These are phyloP conservation scores for Peromyscus maniculatus DNA, from an alignment of 2,113 vertebrate genomes.

Conservation along the genomic window DNA sequence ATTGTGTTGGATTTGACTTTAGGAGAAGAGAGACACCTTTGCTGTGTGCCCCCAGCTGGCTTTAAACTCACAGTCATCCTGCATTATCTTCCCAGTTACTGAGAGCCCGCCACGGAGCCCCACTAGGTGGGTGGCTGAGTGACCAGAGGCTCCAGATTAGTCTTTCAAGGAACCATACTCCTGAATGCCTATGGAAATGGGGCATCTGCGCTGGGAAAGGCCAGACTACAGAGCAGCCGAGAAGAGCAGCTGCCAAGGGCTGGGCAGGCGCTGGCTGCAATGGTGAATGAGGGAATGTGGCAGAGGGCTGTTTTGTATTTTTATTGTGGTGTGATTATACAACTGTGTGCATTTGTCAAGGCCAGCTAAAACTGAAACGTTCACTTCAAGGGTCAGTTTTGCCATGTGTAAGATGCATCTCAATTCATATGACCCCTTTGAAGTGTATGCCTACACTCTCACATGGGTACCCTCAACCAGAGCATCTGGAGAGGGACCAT, in stretches of 20 bases:
- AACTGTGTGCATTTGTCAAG: not conserved
- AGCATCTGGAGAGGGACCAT: not conserved
- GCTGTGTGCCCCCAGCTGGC: too few species aligned
- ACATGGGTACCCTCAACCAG: not conserved
- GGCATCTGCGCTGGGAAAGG: not conserved
- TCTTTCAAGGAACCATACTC: not conserved
- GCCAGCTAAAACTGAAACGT: not conserved
- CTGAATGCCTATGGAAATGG: not conserved
- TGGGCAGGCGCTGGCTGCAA: not conserved
- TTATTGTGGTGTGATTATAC: not conserved
- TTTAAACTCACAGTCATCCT: not conserved
- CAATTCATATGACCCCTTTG: not conserved
- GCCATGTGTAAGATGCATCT: not conserved
- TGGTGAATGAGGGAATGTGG: not conserved
- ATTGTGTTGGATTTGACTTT: not conserved
- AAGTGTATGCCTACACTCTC: not conserved
- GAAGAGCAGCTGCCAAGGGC: too few species aligned
- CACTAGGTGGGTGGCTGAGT: not conserved
- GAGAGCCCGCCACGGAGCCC: not conserved
- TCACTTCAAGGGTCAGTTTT: not conserved
- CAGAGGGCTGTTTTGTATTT: not conserved
- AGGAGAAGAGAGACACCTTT: not conserved
- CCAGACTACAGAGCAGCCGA: rapidly evolving
- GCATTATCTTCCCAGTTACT: not conserved
- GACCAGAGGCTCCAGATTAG: not conserved